Base-by-base conservation (phyloP, 1,140 invertebrate genomes). In the Caligus rogercresseyi region DNA sequence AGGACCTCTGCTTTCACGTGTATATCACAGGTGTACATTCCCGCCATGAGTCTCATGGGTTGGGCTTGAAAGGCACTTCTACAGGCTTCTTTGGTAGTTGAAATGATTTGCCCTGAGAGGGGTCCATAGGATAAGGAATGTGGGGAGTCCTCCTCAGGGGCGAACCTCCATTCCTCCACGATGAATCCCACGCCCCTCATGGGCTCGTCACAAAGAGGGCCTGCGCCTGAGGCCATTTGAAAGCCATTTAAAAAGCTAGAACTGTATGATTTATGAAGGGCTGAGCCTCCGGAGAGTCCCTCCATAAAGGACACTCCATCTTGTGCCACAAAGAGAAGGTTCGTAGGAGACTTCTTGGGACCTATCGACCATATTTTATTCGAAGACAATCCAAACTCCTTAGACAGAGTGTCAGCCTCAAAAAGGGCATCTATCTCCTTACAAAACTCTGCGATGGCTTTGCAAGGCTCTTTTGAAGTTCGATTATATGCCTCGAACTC, bases 11-110 rank as follows among this genome's bases (percentile, higher is more conserved):
- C 83, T 67, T 88, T 90, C 13, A 91, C 90, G 69, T 89, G 81
- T 65, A 98, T 91, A 68, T 81, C 85, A 74, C 92, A 97, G 26
- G 82, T 86, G 72, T 96, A 98, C 90, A 98, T 97, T 0, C 95
- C 92, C 13, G 86, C 87, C 76, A 97, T 89, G 2, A 99, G 72
- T 63, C 95, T 78, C 70, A 92, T 89, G 3, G 87, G 83, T 71
- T 91, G 87, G 25, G 81, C 80, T 72, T 90, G 87, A 69, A 98
- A 91, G 0, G 89, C 84, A 72, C 82, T 84, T 52, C 85, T 78
- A 70, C 92, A 94, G 1, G 81, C 86, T 67, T 94, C 89, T 72
- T 91, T 93, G 19, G 87, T 81, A 16, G 83, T 80, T 18, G 89
- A 92, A 77, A 97, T 88, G 52, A 97, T 81, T 76, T 95, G 91